These are phyloP conservation scores for Triplophysa tibetana DNA, from an alignment of 2,113 vertebrate species.

Conservation along the genomic window DNA sequence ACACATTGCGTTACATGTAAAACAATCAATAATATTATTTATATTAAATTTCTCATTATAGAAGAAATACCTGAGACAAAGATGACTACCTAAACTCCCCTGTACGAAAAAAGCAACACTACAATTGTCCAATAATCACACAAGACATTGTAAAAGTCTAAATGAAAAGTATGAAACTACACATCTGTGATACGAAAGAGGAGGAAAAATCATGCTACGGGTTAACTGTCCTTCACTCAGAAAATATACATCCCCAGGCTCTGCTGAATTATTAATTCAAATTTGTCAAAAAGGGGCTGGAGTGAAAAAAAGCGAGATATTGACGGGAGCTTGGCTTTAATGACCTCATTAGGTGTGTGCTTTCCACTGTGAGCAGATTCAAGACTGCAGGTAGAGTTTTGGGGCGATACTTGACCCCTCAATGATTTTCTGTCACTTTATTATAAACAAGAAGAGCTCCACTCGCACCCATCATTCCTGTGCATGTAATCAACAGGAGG, in stretches of 20 bases:
- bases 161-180: slow-evolving; percentile 37
- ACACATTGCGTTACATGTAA: too few relatives aligned
- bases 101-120: background rate
- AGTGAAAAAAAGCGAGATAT: slow-evolving; percentile 72
- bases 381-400: slow-evolving; percentile 71
- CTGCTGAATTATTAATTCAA: slow-evolving; percentile 85
- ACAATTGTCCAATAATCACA: slow-evolving; percentile 39
- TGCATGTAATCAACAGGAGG: slow-evolving; percentile 47
- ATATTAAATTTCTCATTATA: too few relatives aligned
- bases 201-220: slow-evolving; percentile 71
- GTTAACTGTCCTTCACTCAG: slow-evolving; percentile 84
- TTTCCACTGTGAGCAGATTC: slow-evolving; percentile 68
- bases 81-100: too few relatives aligned
- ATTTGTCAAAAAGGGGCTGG: slow-evolving; percentile 73
- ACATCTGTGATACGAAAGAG: slow-evolving; percentile 19
- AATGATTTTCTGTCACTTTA: slow-evolving; percentile 80
- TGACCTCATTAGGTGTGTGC: slow-evolving; percentile 77
- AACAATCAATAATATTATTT: too few relatives aligned
- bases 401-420: slow-evolving; percentile 71
- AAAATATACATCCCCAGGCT: slow-evolving; percentile 80
- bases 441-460: slow-evolving; percentile 76
- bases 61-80: too few relatives aligned
- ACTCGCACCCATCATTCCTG: slow-evolving; percentile 54
- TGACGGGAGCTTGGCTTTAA: slow-evolving; percentile 77
- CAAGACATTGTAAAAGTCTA: slow-evolving; percentile 28